Evolutionary conservation across 2,888 invertebrate species (phyloP).

Genomic region (Hyles lineata): DNA sequence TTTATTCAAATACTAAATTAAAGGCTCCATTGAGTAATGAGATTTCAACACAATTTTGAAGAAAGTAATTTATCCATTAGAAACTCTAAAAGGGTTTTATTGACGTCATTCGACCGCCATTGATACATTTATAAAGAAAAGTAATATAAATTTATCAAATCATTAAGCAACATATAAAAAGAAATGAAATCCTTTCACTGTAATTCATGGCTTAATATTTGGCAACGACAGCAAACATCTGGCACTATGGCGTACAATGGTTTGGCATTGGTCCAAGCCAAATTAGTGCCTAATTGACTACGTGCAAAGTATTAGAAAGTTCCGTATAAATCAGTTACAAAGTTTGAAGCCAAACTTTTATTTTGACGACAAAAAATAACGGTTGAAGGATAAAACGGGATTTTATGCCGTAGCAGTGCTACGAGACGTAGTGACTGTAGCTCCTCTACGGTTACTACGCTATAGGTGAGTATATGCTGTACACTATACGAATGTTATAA

Average conservation of each 20-base stretch:
- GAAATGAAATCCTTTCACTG: background rate
- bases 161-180: background rate
- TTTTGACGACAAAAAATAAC: background rate
- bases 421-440: background rate
- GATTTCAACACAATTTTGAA: background rate
- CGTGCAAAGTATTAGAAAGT: slow-evolving; percentile 16
- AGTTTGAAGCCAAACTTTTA: background rate
- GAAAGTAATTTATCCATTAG: background rate
- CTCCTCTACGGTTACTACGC: background rate
- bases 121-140: no score
- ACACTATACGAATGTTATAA: background rate
- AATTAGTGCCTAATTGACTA: slow-evolving; percentile 22
- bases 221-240: slow-evolving; percentile 20
- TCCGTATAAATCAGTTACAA: background rate
- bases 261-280: slow-evolving; percentile 20
- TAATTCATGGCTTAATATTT: slow-evolving; percentile 12
- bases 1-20: background rate
- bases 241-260: slow-evolving; percentile 24
- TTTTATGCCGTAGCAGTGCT: background rate
- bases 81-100: no score
- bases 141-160: background rate
- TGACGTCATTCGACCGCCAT: background rate
- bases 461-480: background rate
- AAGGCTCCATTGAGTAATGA: background rate
- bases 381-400: background rate